Conservation (phyloP, 2,113 vertebrate genomes). For the Macquaria ambigua region DNA sequence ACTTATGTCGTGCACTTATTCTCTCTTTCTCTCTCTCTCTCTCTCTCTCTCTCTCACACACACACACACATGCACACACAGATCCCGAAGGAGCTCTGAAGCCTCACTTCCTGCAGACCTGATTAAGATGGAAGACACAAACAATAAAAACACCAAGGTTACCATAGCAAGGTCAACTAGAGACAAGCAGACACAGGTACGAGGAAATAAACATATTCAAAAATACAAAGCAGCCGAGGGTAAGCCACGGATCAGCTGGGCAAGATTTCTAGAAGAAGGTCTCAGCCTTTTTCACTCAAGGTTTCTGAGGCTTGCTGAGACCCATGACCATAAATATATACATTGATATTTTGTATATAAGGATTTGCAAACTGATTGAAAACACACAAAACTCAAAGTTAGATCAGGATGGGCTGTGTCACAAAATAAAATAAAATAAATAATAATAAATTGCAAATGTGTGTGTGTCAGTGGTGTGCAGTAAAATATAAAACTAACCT, state of each 20-base stretch:
- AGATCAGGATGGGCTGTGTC: background rate
- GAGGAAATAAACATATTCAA: slow-evolving; percentile 25
- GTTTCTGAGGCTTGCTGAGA: background rate
- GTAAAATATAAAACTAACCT: background rate
- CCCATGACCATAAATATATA: background rate
- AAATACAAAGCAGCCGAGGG: background rate
- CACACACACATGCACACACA: slow-evolving; percentile 27
- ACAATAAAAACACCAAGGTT: slow-evolving; percentile 67
- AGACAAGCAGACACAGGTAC: slow-evolving; percentile 39
- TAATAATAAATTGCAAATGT: background rate
- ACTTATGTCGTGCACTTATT: slow-evolving; percentile 44
- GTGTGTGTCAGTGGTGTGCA: background rate
- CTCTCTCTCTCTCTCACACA: background rate
- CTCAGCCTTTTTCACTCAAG: background rate
- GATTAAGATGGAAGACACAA: slow-evolving; percentile 74
- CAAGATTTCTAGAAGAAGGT: background rate
- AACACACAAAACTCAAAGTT: background rate
- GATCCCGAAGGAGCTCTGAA: slow-evolving; percentile 57
- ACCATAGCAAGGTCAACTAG: slow-evolving; percentile 65
- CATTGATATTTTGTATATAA: background rate
- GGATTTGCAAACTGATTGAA: slow-evolving; percentile 9
- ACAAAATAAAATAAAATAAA: background rate
- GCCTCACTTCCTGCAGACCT: slow-evolving; percentile 57
- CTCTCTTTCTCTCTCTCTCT: slow-evolving; percentile 4
- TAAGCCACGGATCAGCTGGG: background rate